phyloP scores from a whole-genome alignment of 2,113 vertebrate species.

The Salvelinus namaycush region DNA sequence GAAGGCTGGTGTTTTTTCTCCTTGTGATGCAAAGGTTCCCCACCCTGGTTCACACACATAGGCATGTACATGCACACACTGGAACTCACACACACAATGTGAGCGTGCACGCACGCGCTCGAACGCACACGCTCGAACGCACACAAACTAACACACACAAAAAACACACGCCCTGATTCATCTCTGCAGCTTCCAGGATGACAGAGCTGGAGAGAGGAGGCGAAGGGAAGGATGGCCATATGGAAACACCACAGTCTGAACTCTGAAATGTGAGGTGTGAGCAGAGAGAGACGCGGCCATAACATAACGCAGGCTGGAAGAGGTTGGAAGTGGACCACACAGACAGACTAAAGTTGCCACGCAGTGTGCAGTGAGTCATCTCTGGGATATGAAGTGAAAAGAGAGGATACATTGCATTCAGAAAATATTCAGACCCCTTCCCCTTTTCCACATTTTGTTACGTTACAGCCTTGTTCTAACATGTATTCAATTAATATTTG shows the following conservation, averaged over 20 bases:
- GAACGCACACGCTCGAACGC: no score
- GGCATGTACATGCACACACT: background rate
- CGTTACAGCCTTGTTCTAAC: no score
- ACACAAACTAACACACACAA: slow-evolving; percentile 28
- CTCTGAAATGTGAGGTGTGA: background rate
- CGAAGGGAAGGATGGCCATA: background rate
- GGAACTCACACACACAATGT: background rate
- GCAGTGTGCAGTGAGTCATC: slow-evolving; percentile 49
- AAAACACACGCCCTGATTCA: slow-evolving; percentile 6
- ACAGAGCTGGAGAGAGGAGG: no score
- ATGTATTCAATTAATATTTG: no score
- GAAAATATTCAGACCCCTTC: no score
- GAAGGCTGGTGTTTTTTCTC: slow-evolving; percentile 1
- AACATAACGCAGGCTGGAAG: slow-evolving; percentile 1
- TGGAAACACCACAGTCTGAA: slow-evolving; percentile 12
- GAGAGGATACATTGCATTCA: slow-evolving; percentile 7
- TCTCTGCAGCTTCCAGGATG: no score
- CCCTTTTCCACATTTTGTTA: no score
- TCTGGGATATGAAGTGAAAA: slow-evolving; percentile 28
- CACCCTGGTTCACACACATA: background rate
- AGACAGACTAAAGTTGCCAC: slow-evolving; percentile 28
- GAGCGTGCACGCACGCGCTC: no score
- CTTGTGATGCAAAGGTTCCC: background rate
- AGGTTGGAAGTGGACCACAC: slow-evolving; percentile 30
- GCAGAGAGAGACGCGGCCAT: no score